phyloP scores from a whole-genome alignment of 2,888 invertebrate species.

The Drosophila nigritarsus region DNA sequence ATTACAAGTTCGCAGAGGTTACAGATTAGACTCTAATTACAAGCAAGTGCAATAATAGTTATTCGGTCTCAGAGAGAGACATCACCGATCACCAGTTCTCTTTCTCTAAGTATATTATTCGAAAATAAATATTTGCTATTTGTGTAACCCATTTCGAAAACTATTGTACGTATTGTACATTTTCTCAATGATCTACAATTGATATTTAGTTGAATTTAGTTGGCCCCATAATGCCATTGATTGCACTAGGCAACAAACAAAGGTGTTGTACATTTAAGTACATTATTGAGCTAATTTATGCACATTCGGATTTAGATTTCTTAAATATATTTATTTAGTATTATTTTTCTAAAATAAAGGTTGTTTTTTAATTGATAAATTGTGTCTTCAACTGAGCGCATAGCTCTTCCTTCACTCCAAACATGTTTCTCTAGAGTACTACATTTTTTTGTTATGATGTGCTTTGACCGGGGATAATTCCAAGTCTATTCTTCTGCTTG shows the following conservation, averaged over 20 bases:
- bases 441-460: neutral
- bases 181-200: conserved; percentile 2
- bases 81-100: neutral
- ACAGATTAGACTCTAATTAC: conserved; percentile 60
- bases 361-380: neutral
- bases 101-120: conserved; percentile 7
- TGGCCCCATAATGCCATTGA: conserved; percentile 12
- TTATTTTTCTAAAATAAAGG: neutral
- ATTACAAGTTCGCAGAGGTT: conserved; percentile 68
- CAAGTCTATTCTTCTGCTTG: neutral
- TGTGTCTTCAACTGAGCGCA: neutral
- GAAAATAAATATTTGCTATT: conserved; percentile 26
- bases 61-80: conserved; percentile 6
- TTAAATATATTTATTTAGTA: no score
- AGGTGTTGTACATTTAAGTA: neutral
- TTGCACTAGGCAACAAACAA: neutral
- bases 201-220: conserved; percentile 4
- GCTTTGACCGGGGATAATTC: neutral
- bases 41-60: conserved; percentile 30
- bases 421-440: neutral
- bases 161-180: neutral
- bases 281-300: no score
- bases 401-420: neutral
- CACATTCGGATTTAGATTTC: neutral
- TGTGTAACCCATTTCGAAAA: conserved; percentile 8